Conservation (phyloP, 64 coral and sea anemone genomes). For the Exaiptasia diaphana region DNA sequence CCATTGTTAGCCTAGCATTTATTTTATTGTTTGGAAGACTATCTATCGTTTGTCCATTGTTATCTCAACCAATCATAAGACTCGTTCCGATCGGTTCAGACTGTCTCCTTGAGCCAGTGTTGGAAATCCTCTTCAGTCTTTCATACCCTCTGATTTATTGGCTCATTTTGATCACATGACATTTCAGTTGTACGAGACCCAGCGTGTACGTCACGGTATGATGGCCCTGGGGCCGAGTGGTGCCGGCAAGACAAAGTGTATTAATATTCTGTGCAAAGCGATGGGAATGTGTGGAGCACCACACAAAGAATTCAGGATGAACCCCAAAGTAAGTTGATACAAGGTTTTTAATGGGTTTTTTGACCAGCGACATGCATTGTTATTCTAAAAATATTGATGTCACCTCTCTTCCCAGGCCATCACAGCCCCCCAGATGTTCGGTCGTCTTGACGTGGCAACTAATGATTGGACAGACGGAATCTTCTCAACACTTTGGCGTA, state of each 20-base stretch:
- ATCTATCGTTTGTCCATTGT: too few species aligned
- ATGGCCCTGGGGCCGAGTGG: conserved; percentile 97
- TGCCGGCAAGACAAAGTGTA: conserved; percentile 97
- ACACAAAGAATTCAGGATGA: conserved; percentile 97
- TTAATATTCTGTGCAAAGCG: conserved; percentile 93
- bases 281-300: conserved; percentile 89
- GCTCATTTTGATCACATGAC: too few species aligned
- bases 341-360: too few species aligned
- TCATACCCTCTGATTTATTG: too few species aligned
- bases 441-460: conserved; percentile 87
- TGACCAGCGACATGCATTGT: too few species aligned
- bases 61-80: too few species aligned
- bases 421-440: conserved; percentile 98
- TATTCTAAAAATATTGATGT: too few species aligned
- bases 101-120: too few species aligned
- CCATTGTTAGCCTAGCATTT: too few species aligned
- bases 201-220: conserved; percentile 96
- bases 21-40: too few species aligned
- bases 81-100: too few species aligned
- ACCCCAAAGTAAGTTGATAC: conserved; percentile 71
- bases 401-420: conserved; percentile 77
- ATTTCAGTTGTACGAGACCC: conserved; percentile 88
- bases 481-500: conserved; percentile 92
- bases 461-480: conserved; percentile 99
- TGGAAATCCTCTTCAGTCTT: too few species aligned